Evolutionary conservation across 2,888 invertebrate genomes (phyloP).

Genomic region (Lepeophtheirus nordmannii): DNA sequence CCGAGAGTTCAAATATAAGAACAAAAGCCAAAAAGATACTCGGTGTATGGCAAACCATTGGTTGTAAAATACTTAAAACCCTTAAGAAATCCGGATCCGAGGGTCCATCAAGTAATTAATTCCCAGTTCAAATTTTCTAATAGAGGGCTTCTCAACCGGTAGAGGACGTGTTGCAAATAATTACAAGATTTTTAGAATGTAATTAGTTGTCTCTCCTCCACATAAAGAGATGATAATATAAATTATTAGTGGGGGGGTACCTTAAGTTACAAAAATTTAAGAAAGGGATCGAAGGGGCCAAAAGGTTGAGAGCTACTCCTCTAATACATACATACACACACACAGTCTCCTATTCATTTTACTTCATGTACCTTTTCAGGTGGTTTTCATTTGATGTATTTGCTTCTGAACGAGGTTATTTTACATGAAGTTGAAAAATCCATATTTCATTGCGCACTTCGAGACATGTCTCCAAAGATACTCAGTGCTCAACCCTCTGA

Average conservation of each 20-base stretch:
- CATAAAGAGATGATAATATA: too few relatives aligned
- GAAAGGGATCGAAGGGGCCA: too few relatives aligned
- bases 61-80: not conserved
- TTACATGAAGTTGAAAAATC: constrained; percentile 35
- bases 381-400: constrained; percentile 37
- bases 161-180: too few relatives aligned
- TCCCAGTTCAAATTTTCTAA: not conserved
- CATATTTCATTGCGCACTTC: not conserved
- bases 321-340: not conserved
- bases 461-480: not conserved
- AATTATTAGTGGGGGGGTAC: too few relatives aligned
- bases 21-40: not conserved
- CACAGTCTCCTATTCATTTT: constrained; percentile 28
- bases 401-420: constrained; percentile 39
- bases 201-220: constrained; percentile 31
- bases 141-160: too few relatives aligned
- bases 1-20: not conserved
- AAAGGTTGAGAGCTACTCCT: too few relatives aligned
- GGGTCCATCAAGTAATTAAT: not conserved
- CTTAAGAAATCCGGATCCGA: not conserved
- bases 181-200: constrained; percentile 32
- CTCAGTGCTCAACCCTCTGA: not conserved
- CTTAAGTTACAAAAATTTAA: too few relatives aligned
- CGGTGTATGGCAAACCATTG: not conserved
- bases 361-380: constrained; percentile 30